Evolutionary conservation across 2,113 vertebrate genomes (phyloP).

Genomic region (Zosterops lateralis): DNA sequence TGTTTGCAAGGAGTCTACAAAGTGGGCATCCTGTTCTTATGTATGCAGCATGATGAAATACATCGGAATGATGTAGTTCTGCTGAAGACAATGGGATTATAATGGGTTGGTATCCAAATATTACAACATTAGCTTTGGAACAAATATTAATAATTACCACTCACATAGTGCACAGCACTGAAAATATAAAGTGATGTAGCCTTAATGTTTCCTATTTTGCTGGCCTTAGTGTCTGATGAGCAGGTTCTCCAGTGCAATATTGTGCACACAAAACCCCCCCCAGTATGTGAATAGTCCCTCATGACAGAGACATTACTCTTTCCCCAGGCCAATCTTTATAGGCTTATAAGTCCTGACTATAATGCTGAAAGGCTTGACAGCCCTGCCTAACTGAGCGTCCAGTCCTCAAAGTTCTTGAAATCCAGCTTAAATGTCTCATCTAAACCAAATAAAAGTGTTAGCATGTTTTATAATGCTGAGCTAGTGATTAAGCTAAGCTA

Average conservation of each 20-base stretch:
- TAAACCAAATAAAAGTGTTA: neutral
- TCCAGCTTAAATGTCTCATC: neutral
- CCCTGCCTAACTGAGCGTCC: neutral
- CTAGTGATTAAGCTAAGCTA: neutral
- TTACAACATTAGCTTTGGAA: neutral
- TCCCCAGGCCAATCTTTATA: neutral
- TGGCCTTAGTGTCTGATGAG: neutral
- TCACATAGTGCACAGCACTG: neutral
- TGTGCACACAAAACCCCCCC: rapidly evolving
- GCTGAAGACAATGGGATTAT: neutral
- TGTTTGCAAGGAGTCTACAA: neutral
- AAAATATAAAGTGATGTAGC: neutral
- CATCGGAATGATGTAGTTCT: neutral
- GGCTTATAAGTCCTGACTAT: neutral
- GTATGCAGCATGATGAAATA: neutral
- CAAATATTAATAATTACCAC: neutral
- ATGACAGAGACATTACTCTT: neutral
- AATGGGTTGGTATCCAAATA: neutral
- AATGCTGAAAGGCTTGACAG: neutral
- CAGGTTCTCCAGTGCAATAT: neutral
- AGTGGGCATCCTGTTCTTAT: neutral
- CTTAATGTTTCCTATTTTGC: neutral
- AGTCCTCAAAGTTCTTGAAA: neutral
- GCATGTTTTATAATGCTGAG: neutral
- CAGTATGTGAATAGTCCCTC: neutral